A percentile compares a stretch with the other conserved stretches of the same genome.
Evolutionary conservation across 2,113 vertebrate genomes (phyloP).

Genomic region (Xenopus tropicalis): UCB_Xtro_10.0 CM004448.2:145732001-145732500

Average conservation of each 20-base stretch:
- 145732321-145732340: too few relatives aligned
- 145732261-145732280: not conserved
- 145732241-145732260: slow-evolving; percentile 11
- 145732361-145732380: too few relatives aligned
- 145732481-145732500: too few relatives aligned
- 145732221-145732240: slow-evolving; percentile 22
- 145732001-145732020: slow-evolving; percentile 51
- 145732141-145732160: slow-evolving; percentile 38
- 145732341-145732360: too few relatives aligned
- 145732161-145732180: slow-evolving; percentile 13
- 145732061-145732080: slow-evolving; percentile 5
- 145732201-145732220: slow-evolving; percentile 26
- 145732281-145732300: too few relatives aligned
- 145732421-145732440: too few relatives aligned
- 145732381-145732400: too few relatives aligned
- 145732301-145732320: too few relatives aligned
- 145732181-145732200: slow-evolving; percentile 30
- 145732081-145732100: slow-evolving; percentile 27
- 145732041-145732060: slow-evolving; percentile 46
- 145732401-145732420: too few relatives aligned
- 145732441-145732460: too few relatives aligned
- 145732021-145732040: slow-evolving; percentile 32
- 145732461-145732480: too few relatives aligned
- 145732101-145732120: slow-evolving; percentile 21
- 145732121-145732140: slow-evolving; percentile 31